Evolutionary conservation across 2,888 invertebrate genomes (phyloP).

Genomic region (Brachyptera risi): DNA sequence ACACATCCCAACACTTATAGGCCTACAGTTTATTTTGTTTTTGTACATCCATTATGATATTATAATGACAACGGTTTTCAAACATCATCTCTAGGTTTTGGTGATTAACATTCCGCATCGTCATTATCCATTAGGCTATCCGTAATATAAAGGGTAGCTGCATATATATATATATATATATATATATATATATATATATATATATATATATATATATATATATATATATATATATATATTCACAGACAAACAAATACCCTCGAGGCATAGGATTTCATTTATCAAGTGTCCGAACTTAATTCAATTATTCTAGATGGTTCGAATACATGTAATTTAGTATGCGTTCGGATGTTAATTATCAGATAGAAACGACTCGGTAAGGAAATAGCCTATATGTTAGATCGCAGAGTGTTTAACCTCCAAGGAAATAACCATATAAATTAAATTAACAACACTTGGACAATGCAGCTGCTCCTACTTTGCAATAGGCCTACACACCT

Average conservation of each 20-base stretch:
- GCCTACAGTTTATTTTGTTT: no score
- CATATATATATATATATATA: no score
- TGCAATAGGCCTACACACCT: no score
- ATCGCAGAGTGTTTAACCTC: neutral
- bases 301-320: neutral
- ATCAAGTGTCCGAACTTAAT: neutral
- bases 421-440: neutral
- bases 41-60: no score
- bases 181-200: no score
- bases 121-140: constrained; percentile 1
- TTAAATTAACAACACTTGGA: neutral
- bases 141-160: no score
- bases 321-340: neutral
- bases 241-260: neutral
- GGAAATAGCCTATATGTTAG: constrained; percentile 5
- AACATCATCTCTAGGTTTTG: neutral
- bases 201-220: no score
- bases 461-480: no score
- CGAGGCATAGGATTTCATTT: neutral
- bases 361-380: neutral
- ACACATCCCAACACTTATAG: no score
- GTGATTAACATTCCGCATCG: neutral
- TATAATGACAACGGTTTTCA: neutral
- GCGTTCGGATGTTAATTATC: neutral
- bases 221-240: no score